Conservation (phyloP, 2,113 vertebrate species). For the Myotis lucifugus region DNA sequence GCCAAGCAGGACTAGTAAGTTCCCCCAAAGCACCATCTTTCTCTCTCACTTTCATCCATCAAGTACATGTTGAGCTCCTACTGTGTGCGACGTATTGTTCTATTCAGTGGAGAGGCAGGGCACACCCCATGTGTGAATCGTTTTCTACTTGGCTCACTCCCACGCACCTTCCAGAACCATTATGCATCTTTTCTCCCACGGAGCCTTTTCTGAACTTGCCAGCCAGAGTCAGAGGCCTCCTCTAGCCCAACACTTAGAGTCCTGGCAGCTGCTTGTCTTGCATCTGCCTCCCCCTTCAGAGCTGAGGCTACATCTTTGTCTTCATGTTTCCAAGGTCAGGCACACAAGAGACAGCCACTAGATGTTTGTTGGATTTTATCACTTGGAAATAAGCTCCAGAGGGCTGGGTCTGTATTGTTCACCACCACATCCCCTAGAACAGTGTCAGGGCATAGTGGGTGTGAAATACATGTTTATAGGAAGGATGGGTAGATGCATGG, state of each 20-base stretch:
- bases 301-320: background rate
- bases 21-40: background rate
- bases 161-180: background rate
- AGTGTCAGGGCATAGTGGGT: background rate
- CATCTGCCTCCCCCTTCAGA: background rate
- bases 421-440: background rate
- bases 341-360: background rate
- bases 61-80: background rate
- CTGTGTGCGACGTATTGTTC: fast-evolving
- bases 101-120: too few relatives aligned
- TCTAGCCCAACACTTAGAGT: fast-evolving
- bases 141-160: fast-evolving
- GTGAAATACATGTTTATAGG: background rate
- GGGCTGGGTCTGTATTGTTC: background rate
- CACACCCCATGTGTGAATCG: too few relatives aligned
- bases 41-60: background rate
- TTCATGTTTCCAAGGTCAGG: background rate
- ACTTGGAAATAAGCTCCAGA: background rate
- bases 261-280: background rate
- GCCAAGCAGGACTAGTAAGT: background rate
- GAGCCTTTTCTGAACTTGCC: background rate
- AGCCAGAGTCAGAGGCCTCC: too few relatives aligned
- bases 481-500: background rate
- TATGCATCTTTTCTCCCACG: background rate
- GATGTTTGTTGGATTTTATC: background rate